Evolutionary conservation across 2,113 vertebrate genomes (phyloP), one percentile per base, ranked within the genome.

Genomic region (Oxyruncus cristatus): DNA sequence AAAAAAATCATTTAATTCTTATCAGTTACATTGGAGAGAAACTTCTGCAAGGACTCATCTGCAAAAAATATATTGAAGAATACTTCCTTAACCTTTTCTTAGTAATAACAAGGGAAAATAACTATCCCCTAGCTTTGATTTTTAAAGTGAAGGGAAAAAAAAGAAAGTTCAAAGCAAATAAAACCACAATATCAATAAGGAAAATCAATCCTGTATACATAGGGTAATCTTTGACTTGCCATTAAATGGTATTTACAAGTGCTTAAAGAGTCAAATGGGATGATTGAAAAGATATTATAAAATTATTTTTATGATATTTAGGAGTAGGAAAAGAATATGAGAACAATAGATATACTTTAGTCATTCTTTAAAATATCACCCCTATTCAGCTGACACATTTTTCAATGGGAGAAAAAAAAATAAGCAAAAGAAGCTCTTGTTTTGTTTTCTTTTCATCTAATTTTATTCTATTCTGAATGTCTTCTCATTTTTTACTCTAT

Each of bases 11-110:
- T 84, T 87, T 93, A 56, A 33, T 74, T 90, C 46, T 71, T 44
- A 49, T 62, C 8, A 3, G 41, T 89, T 88, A 71, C n/a, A n/a
- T 46, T 75, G 33, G 19, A 85, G 52, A 67, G 58, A 85, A 94
- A 74, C 22, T 75, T 85, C 6, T 6, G 21, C 32, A 58, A 55
- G 39, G 26, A 85, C 26, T 88, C 52, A 46, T 67, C 62, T 71
- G 13, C 21, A 71, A 71, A 42, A 79, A 85, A 88, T 59, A 67
- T 58, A 67, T 59, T 88, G 61, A 85, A 87, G 37, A 78, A 88
- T 26, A 75, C 19, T 85, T 92, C 35, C 76, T 85, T 96, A 96
- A 92, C 83, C 53, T 92, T 94, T 92, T 71, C 61, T 52, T 78
- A 82, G 56, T 49, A 92, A 88, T 91, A 92, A 41, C 47, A 82